Conservation (phyloP, 2,888 invertebrate species). For the Leptinotarsa peninsularis region DNA sequence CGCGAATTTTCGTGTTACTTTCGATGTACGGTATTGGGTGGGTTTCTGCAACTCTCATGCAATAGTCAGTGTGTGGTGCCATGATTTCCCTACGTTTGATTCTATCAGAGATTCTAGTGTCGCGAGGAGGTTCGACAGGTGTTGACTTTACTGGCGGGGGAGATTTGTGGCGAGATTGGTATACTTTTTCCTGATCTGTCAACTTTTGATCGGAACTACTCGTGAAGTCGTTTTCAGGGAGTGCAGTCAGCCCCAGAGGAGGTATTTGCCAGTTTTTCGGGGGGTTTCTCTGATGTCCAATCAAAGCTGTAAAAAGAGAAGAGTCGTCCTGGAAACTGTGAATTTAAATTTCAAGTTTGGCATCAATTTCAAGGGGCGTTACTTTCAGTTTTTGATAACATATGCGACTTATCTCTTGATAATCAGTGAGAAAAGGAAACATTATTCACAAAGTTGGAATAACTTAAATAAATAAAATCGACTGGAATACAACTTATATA, state of each 20-base stretch:
- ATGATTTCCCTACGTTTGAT: conserved; percentile 55
- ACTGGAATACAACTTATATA: too few relatives aligned
- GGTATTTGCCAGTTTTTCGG: conserved; percentile 1
- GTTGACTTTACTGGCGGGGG: conserved; percentile 9
- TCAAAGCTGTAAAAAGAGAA: background rate
- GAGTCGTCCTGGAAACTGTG: background rate
- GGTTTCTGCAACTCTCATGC: conserved; percentile 40
- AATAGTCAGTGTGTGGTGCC: conserved; percentile 48
- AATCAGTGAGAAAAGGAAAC: too few relatives aligned
- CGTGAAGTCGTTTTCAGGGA: background rate
- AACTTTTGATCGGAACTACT: background rate
- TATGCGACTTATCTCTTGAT: too few relatives aligned
- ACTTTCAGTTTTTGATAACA: too few relatives aligned
- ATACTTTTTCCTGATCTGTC: background rate
- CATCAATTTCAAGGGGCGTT: too few relatives aligned
- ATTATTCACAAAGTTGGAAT: too few relatives aligned
- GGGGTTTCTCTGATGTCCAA: background rate
- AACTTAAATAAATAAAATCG: too few relatives aligned
- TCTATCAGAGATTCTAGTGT: conserved; percentile 62
- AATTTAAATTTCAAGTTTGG: background rate
- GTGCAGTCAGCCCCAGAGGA: conserved; percentile 14
- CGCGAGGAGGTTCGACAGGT: conserved; percentile 46
- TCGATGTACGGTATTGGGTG: conserved; percentile 35
- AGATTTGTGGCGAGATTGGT: background rate
- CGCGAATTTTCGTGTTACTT: conserved; percentile 40